Conservation (phyloP, 1,140 invertebrate genomes). For the Euura saliciscinereae region DNA sequence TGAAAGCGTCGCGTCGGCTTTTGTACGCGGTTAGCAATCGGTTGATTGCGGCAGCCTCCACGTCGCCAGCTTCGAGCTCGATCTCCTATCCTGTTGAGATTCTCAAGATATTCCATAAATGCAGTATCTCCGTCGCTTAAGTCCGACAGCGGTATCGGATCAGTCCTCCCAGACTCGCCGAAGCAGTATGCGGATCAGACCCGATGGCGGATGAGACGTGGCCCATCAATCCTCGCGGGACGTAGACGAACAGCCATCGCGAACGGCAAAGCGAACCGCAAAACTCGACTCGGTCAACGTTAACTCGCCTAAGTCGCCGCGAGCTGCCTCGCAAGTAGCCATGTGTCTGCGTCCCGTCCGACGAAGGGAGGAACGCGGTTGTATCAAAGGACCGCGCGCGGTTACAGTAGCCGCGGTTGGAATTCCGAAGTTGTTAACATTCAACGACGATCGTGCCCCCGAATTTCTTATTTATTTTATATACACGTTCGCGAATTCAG, state of each 20-base stretch:
- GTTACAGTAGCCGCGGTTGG: constrained; percentile 26
- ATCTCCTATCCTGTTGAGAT: constrained; percentile 34
- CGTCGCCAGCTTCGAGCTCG: not conserved
- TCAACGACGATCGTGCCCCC: constrained; percentile 37
- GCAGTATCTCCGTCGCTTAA: constrained; percentile 30
- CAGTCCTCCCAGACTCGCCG: not conserved
- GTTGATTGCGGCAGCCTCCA: constrained; percentile 15
- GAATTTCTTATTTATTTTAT: not conserved
- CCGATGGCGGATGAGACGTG: constrained; percentile 25
- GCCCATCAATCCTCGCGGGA: constrained; percentile 47
- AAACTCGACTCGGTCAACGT: not conserved
- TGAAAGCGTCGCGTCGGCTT: constrained; percentile 16
- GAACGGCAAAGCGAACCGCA: constrained; percentile 45
- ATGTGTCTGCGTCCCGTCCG: constrained; percentile 21
- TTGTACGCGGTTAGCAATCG: constrained; percentile 19
- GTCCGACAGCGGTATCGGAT: constrained; percentile 18
- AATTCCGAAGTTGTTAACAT: constrained; percentile 46
- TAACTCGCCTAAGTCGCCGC: not conserved
- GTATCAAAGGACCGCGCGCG: constrained; percentile 38
- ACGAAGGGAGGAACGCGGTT: constrained; percentile 7
- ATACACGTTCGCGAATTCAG: no score
- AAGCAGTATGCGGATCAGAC: constrained; percentile 12
- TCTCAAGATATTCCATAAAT: constrained; percentile 55
- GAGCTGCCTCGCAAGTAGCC: constrained; percentile 8
- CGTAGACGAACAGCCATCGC: constrained; percentile 52